Base-by-base conservation (phyloP, 1,140 invertebrate genomes). In the Lamellibrachia luymesi region DNA sequence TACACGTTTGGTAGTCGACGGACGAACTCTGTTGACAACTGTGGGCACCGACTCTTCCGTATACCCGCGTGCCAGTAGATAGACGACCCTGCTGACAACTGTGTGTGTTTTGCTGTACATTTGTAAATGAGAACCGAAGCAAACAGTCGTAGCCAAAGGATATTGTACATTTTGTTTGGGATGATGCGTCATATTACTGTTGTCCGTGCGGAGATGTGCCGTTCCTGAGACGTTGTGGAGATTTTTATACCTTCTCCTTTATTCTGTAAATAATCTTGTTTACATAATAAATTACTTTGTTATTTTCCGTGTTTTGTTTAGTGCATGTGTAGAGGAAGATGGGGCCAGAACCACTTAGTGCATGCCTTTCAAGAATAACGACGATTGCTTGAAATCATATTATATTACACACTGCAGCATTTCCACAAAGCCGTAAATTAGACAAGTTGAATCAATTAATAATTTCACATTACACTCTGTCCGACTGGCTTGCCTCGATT, bases 211-310 rank as follows among this genome's bases (percentile, higher is more conserved):
- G 64, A 80, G 64, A 80, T 80, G 64, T 80, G 64, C 2, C 64
- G 64, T 80, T 80, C 5, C 64, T 22, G 64, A 6, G 13, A 80
- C 64, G 13, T 80, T 22, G 17, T 80, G 64, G 64, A 80, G 64
- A 80, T 80, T 80, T 80, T 80, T 80, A 17, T 80, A 80, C 5
- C 7, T 80, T 80, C 64, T 80, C 64, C 64, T 80, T 80, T 80
- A 80, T 80, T 80, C 64, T 80, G 64, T 80, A 80, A 80, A 80
- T 80, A 80, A 80, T 80, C 64, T 80, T 80, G 64, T 80, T 80
- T 80, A 80, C 64, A 80, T 17, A 80, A 80, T 80, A 80, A 80
- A 80, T 80, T 80, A 80, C 64, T 80, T 80, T 80, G 25, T 80
- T 80, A 80, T 80, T 80, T 2, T 17, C 2, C 25, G 64, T 17